Evolutionary conservation across 2,113 vertebrate species (phyloP).

Genomic region (Odobenus rosmarus): DNA sequence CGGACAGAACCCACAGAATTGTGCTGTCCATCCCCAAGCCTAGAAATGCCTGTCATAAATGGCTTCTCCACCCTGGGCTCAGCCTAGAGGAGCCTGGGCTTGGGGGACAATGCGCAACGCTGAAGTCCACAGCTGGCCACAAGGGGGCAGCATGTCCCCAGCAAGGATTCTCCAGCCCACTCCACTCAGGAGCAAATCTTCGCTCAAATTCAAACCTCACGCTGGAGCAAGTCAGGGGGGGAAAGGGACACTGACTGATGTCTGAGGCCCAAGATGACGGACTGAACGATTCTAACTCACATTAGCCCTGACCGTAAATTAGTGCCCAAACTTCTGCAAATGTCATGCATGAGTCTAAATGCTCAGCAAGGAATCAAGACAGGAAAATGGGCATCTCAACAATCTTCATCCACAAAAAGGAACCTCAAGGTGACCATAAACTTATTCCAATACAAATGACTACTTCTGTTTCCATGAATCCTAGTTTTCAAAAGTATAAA

Average conservation of each 20-base stretch:
- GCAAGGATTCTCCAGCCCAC: not conserved
- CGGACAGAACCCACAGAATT: not conserved
- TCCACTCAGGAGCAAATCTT: rapidly evolving
- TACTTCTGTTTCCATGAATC: not conserved
- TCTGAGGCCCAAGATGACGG: not conserved
- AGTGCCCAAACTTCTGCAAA: not conserved
- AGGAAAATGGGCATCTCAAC: not conserved
- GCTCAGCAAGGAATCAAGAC: not conserved
- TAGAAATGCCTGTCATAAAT: not conserved
- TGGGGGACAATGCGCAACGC: not conserved
- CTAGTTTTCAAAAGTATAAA: not conserved
- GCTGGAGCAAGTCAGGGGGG: rapidly evolving
- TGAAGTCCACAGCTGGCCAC: conserved; percentile 62
- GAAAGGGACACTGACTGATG: rapidly evolving
- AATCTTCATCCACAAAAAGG: not conserved
- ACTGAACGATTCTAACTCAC: not conserved
- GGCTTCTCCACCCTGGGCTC: not conserved
- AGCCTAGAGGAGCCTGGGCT: not conserved
- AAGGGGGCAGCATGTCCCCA: conserved; percentile 84
- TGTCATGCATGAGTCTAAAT: not conserved
- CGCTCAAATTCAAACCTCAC: rapidly evolving
- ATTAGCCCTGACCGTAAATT: not conserved
- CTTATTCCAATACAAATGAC: not conserved
- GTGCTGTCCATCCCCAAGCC: not conserved
- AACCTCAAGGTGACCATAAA: not conserved